Evolutionary conservation across 2,113 vertebrate species (phyloP), one percentile per base, ranked within the genome.

Genomic region (Ochotona curzoniae): DNA sequence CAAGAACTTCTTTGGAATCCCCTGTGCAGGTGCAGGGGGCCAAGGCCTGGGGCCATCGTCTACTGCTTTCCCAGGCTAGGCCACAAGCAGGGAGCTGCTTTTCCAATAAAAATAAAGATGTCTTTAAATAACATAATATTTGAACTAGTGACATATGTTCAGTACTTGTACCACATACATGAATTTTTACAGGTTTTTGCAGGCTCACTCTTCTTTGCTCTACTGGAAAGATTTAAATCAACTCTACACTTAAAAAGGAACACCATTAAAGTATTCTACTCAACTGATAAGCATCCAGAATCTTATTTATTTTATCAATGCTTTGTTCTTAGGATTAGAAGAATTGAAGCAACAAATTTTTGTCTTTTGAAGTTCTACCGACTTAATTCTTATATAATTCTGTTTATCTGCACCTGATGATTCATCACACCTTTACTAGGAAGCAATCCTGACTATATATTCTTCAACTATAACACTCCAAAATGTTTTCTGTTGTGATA

Each of bases 311-410:
- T 90, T 23, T 83, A 32, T 90, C 14, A 51, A 1, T 66, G 20
- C 63, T 88, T 88, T 54, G 69, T 82, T 84, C 30, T 74, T 91
- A 54, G 82, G 25, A 64, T 61, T 89, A 51, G n/a, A 14, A 82
- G 54, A 90, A 71, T 11, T 44, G 7, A 8, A 64, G 4, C 25
- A 54, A 30, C 57, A 73, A 44, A 25, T 70, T 12, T 60, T 64
- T 87, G 11, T 49, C 60, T 75, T 69, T 67, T 80, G 51, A 85
- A 93, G 44, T 35, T 11, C 13, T 17, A 64, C n/a, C 70, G 80
- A 57, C 13, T 69, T 69, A 25, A 75, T 66, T 66, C 38, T 91
- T 63, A 25, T 17, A 12, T 28, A 73, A 75, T 90, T 63, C 28
- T 14, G 8, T 71, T 79, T 64, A 61, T 61, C 26, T 28, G 38